A percentile compares a stretch with the other conserved stretches of the same genome.
Evolutionary conservation across 2,888 invertebrate species (phyloP).

Genomic region (Halictus quadricinctus): DNA sequence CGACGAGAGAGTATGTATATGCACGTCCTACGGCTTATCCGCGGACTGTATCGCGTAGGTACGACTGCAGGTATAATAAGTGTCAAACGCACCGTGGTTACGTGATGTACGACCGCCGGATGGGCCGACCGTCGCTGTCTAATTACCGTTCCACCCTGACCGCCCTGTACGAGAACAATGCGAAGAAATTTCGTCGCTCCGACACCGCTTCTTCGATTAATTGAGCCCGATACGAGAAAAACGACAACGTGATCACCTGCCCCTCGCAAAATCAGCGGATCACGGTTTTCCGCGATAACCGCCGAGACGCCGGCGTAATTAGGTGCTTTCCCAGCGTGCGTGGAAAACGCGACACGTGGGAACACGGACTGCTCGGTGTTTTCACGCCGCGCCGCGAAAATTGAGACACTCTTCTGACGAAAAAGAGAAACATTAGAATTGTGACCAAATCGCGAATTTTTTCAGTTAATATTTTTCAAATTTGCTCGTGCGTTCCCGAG

Average conservation of each 20-base stretch:
- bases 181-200: conserved; percentile 38
- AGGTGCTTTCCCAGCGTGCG: not conserved
- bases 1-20: conserved; percentile 31
- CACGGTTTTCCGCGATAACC: not conserved
- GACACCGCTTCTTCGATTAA: not conserved
- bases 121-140: conserved; percentile 38
- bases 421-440: no score
- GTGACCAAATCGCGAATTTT: no score
- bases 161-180: conserved; percentile 22
- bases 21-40: conserved; percentile 53
- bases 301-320: not conserved
- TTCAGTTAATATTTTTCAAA: not conserved
- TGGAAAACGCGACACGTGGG: not conserved
- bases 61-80: conserved; percentile 49
- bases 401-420: not conserved
- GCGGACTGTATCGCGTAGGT: conserved; percentile 44
- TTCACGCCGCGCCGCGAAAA: not conserved
- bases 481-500: not conserved
- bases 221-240: not conserved
- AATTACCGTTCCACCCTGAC: conserved; percentile 37
- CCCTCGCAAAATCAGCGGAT: not conserved
- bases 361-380: not conserved
- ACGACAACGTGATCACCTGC: not conserved
- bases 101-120: conserved; percentile 52
- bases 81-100: conserved; percentile 59